Conservation (phyloP, 1,140 invertebrate species). For the Drosophila rufa region DNA sequence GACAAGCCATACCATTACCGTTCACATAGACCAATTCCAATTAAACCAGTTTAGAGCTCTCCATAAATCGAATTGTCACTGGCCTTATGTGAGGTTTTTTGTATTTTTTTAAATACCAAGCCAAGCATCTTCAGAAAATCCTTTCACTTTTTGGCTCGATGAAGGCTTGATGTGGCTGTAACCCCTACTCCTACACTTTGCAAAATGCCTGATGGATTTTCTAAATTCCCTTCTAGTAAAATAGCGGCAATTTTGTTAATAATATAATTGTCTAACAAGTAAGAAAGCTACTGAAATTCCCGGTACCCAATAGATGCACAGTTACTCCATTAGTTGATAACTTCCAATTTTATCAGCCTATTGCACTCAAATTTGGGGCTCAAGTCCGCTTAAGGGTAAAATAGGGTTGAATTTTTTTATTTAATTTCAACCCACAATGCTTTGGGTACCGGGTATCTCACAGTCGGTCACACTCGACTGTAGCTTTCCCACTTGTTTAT, state of each 20-base stretch:
- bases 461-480: too few species aligned
- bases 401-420: too few species aligned
- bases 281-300: too few species aligned
- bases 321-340: too few species aligned
- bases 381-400: too few species aligned
- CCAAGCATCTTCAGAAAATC: constrained; percentile 55
- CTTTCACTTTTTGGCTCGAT: constrained; percentile 69
- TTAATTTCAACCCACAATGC: too few species aligned
- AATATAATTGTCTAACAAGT: too few species aligned
- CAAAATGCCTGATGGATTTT: not conserved
- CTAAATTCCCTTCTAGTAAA: not conserved
- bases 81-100: constrained; percentile 19
- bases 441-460: too few species aligned
- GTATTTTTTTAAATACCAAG: constrained; percentile 21
- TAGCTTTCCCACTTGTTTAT: too few species aligned
- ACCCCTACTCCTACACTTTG: constrained; percentile 14
- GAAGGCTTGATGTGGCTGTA: constrained; percentile 37
- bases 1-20: constrained; percentile 1
- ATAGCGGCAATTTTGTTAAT: not conserved
- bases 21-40: constrained; percentile 35
- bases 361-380: too few species aligned
- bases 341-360: too few species aligned
- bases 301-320: too few species aligned
- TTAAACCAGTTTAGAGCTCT: constrained; percentile 28
- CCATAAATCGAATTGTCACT: constrained; percentile 38